Base-by-base conservation (phyloP, 2,113 vertebrate species). In the Paratilapia polleni region DNA sequence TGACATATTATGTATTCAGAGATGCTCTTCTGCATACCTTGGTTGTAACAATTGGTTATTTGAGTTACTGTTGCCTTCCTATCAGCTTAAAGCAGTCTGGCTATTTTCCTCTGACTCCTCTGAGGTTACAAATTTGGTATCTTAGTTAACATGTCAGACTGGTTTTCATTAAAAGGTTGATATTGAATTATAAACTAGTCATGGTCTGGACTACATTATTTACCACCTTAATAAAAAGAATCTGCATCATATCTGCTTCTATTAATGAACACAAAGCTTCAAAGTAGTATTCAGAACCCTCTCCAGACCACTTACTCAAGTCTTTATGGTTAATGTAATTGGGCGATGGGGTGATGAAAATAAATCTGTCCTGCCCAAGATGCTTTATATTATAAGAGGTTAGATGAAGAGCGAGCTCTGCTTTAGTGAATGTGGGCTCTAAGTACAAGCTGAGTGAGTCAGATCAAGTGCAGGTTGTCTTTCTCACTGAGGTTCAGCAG, bases 401-500 rank as follows among this genome's bases (percentile, higher is more conserved):
- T 13, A 58, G 68, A 52, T 61, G 12, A 83, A 28, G 70, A 79
- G 43, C 5, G 2, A 26, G 61, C 49, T 77, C 56, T 17, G 61
- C 58, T 84, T 14, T 54, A 24, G 64, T 52, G 19, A 24, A 28
- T 3, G 6, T 36, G 77, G 60, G 58, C 81, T 24, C 47, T 26
- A 54, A 84, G 87, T 79, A 60, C 57, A 26, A 34, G 68, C 54
- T 20, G 70, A 85, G 41, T 38, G 77, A 85, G 31, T 24, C 38
- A 63, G 76, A 66, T 85, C 84, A 88, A 87, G 82, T 77, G 70
- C 34, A 82, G 15, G 54, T 85, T 87, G 41, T 62, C 59, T 74
- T 60, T 52, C 63, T 83, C 43, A 49, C 26, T 59, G 20, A 75
- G 41, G 38, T 74, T 81, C 49, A 41, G 59, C 78, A 63, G 41